Percentiles rank a stretch among this genome's conserved stretches.
These are phyloP conservation scores for Drosophila trapezifrons DNA, from an alignment of 1,140 invertebrate genomes.

Conservation along the genomic window DNA sequence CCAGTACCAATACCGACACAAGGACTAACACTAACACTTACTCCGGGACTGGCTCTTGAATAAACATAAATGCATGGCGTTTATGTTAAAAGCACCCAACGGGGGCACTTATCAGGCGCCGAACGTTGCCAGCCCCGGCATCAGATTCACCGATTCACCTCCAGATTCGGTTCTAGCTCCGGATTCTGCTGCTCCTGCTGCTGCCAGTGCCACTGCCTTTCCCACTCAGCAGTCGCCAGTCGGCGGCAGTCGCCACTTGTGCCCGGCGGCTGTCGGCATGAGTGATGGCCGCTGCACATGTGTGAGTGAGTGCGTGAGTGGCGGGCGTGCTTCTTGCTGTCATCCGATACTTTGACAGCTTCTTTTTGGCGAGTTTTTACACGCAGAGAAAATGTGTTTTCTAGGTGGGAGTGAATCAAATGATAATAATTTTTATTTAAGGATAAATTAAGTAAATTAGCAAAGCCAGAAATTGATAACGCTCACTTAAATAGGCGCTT, in stretches of 20 bases:
- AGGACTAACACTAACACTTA: constrained; percentile 32
- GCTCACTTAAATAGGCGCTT: too few species aligned
- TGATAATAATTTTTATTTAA: too few species aligned
- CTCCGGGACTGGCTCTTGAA: constrained; percentile 42
- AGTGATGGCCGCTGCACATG: constrained; percentile 67
- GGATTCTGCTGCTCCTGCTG: constrained; percentile 2
- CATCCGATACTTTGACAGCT: constrained; percentile 74
- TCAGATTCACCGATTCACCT: constrained; percentile 19
- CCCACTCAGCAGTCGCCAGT: constrained; percentile 1
- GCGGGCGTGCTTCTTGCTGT: constrained; percentile 40
- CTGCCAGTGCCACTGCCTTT: constrained; percentile 9
- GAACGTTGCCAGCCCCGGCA: constrained; percentile 28
- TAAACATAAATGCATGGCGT: constrained; percentile 75
- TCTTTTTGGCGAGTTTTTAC: constrained; percentile 31
- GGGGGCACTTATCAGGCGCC: constrained; percentile 65
- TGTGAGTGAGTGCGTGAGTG: constrained; percentile 36
- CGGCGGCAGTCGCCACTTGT: neutral
- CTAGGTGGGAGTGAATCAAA: too few species aligned
- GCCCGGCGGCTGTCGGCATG: constrained; percentile 52
- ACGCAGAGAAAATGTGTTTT: neutral
- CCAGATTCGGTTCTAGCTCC: constrained; percentile 6
- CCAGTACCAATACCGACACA: constrained; percentile 2
- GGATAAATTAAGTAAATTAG: too few species aligned
- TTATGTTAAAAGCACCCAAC: constrained; percentile 77
- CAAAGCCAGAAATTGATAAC: too few species aligned